These are phyloP conservation scores for Oryzias dopingdopingensis DNA, from an alignment of 2,797 vertebrate genomes.

Conservation along the genomic window DNA sequence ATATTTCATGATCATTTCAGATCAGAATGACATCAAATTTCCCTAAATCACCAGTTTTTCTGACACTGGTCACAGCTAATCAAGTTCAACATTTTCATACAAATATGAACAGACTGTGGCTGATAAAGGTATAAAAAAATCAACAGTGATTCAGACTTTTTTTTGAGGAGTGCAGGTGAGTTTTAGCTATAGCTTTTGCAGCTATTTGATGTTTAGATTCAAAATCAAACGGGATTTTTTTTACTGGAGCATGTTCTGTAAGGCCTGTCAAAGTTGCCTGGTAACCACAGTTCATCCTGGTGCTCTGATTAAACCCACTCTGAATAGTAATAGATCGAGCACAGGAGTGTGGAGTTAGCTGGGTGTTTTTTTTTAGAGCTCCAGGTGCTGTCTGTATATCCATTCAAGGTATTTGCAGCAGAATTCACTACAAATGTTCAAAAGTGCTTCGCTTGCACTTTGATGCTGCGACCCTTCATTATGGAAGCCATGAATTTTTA, in stretches of 20 bases:
- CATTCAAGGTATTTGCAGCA: neutral
- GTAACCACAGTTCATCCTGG: slow-evolving; percentile 47
- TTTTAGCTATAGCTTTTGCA: too few species aligned
- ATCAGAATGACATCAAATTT: too few species aligned
- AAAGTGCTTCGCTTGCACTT: neutral
- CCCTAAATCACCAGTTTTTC: too few species aligned
- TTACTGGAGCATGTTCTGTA: slow-evolving; percentile 33
- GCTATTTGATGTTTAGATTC: too few species aligned
- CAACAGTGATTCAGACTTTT: too few species aligned
- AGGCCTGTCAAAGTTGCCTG: slow-evolving; percentile 48
- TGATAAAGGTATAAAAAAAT: too few species aligned
- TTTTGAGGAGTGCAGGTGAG: too few species aligned
- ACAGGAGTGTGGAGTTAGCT: neutral
- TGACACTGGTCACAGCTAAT: too few species aligned
- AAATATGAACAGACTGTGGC: too few species aligned
- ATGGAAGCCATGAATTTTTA: slow-evolving; percentile 39
- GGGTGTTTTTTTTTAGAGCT: neutral
- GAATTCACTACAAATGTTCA: neutral
- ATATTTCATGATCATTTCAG: too few species aligned
- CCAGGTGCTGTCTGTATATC: neutral
- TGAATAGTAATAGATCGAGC: slow-evolving; percentile 20
- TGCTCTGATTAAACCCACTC: slow-evolving; percentile 14
- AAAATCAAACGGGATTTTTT: too few species aligned
- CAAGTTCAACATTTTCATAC: too few species aligned
- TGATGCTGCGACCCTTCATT: accelerated